Evolutionary conservation across 2,113 vertebrate species (phyloP).

Genomic region (Sylvilagus bachmani): DNA sequence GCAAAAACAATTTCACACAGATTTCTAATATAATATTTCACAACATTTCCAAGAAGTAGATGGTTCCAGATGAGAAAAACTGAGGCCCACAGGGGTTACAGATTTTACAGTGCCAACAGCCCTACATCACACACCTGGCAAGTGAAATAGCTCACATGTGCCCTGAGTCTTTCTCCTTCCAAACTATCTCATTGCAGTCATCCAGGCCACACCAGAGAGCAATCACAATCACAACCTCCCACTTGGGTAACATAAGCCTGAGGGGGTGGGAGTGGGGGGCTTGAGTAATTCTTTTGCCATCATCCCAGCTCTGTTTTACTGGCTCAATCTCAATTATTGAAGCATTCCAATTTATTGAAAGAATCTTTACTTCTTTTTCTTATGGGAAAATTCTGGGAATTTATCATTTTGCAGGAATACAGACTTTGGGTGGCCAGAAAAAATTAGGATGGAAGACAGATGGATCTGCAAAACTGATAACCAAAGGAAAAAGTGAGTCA

Average conservation of each 20-base stretch:
- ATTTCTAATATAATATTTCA: background rate
- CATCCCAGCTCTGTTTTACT: no score
- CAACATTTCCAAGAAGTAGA: background rate
- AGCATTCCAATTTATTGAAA: no score
- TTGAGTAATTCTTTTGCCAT: background rate
- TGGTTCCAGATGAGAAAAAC: background rate
- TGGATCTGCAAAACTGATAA: background rate
- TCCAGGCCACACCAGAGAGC: background rate
- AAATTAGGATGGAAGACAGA: slow-evolving; percentile 26
- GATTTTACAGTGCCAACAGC: background rate
- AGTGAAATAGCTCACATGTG: background rate
- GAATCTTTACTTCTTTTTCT: background rate
- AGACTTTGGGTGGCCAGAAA: background rate
- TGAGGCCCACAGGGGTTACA: background rate
- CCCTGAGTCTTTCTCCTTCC: background rate
- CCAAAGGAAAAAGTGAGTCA: background rate
- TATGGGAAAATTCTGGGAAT: background rate
- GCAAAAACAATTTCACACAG: background rate
- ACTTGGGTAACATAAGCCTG: background rate
- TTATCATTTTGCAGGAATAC: background rate
- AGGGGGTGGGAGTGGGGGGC: no score
- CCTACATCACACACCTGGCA: background rate
- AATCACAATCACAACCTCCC: background rate
- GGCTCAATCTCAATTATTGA: no score
- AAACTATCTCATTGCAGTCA: background rate